These are phyloP conservation scores for Diorhabda carinulata DNA, from an alignment of 1,140 invertebrate genomes.

Conservation along the genomic window DNA sequence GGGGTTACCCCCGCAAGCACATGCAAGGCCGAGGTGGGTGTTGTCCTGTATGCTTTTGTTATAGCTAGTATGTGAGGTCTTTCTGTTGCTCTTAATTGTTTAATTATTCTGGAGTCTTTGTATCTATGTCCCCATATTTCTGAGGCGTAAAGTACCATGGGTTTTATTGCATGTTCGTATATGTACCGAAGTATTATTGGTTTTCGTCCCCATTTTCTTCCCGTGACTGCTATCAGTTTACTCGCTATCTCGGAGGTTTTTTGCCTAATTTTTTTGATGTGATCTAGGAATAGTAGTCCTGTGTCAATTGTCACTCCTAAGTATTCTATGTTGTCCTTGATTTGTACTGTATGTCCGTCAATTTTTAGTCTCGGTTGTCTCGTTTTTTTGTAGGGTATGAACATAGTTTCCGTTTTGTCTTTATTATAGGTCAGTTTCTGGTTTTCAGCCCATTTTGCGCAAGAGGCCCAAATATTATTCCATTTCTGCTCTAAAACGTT, in stretches of 20 bases:
- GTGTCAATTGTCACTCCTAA: slow-evolving; percentile 26
- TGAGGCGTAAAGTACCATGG: neutral
- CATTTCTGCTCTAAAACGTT: slow-evolving; percentile 19
- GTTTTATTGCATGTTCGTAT: too few species aligned
- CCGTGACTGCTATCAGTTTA: neutral
- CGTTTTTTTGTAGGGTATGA: slow-evolving; percentile 6
- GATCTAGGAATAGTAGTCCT: slow-evolving; percentile 19
- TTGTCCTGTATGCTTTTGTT: neutral
- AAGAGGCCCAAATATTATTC: slow-evolving; percentile 11
- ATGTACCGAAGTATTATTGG: slow-evolving; percentile 1
- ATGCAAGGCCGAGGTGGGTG: slow-evolving; percentile 20
- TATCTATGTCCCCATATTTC: too few species aligned
- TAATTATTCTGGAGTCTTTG: slow-evolving; percentile 13
- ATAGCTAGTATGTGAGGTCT: slow-evolving; percentile 22
- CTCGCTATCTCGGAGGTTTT: neutral
- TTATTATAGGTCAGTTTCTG: slow-evolving; percentile 22
- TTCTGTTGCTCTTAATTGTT: slow-evolving; percentile 24
- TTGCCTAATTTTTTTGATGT: slow-evolving; percentile 18
- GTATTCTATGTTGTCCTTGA: slow-evolving; percentile 20
- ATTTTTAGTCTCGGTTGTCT: slow-evolving; percentile 22
- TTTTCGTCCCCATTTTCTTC: neutral
- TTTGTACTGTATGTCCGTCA: neutral
- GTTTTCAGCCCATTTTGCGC: slow-evolving; percentile 1
- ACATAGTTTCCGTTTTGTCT: slow-evolving; percentile 28
- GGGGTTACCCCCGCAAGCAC: slow-evolving; percentile 27